Percentiles rank a stretch among this genome's conserved stretches.
phyloP scores from a whole-genome alignment of 2,113 vertebrate genomes.

The Macrotis lagotis region DNA sequence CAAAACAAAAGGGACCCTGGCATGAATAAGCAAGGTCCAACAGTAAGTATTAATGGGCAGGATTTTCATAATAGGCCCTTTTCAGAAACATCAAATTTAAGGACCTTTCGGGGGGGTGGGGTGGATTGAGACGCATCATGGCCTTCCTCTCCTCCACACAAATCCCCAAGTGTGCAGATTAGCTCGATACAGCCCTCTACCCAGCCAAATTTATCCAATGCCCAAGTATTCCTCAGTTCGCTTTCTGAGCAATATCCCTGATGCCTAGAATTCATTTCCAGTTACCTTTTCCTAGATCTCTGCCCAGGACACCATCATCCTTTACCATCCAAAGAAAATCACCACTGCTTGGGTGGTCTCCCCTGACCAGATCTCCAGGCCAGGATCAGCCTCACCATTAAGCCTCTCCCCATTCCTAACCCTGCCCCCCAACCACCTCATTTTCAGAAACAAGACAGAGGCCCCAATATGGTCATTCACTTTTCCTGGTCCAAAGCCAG shows the following conservation, averaged over 20 bases:
- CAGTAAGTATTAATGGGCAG: not conserved
- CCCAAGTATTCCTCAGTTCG: not conserved
- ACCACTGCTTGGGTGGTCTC: not conserved
- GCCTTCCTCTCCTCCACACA: not conserved
- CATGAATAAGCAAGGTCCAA: not conserved
- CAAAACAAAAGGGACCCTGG: not conserved
- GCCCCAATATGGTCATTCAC: not conserved
- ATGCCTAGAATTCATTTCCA: not conserved
- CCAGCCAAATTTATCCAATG: not conserved
- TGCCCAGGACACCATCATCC: accelerated
- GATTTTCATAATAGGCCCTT: not conserved
- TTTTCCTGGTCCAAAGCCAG: constrained; percentile 75
- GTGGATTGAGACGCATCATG: not conserved
- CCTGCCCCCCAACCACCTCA: not conserved
- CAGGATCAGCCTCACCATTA: not conserved
- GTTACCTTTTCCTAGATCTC: not conserved
- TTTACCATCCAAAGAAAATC: not conserved
- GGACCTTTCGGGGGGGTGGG: too few relatives aligned
- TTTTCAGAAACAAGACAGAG: constrained; percentile 30
- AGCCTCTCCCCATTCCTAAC: not conserved
- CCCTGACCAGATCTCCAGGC: not conserved
- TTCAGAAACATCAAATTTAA: not conserved
- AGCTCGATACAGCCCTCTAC: not conserved
- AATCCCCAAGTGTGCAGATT: not conserved
- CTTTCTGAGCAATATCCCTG: not conserved